Percentiles rank a stretch among this genome's conserved stretches.
phyloP scores from a whole-genome alignment of 23 tunicate species.

The Corella eumyota region DNA sequence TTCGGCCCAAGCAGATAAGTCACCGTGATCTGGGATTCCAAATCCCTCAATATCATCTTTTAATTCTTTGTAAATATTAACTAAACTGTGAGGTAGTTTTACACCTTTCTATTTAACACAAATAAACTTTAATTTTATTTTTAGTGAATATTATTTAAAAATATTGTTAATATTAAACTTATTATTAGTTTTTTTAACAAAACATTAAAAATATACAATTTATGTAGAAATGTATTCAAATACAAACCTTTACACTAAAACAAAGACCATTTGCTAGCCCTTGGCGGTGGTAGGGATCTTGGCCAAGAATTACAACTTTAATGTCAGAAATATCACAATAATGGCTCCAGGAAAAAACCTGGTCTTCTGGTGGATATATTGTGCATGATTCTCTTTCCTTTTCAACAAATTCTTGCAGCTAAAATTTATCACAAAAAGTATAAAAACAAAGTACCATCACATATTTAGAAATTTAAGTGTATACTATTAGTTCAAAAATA shows the following conservation, averaged over 20 bases:
- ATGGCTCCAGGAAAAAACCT: conserved; percentile 40
- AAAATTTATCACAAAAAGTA: no score
- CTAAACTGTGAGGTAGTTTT: conserved; percentile 45
- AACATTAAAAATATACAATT: no score
- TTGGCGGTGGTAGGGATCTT: conserved; percentile 67
- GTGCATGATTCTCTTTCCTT: not conserved
- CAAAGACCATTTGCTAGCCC: conserved; percentile 61
- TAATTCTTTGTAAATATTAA: conserved; percentile 64
- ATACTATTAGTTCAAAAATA: no score
- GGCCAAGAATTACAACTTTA: conserved; percentile 72
- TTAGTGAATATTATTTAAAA: no score
- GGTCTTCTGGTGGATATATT: conserved; percentile 28
- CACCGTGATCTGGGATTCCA: conserved; percentile 71
- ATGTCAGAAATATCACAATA: conserved; percentile 4
- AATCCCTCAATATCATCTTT: conserved; percentile 32
- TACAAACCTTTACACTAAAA: conserved; percentile 48
- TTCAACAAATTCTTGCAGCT: not conserved
- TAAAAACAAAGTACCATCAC: no score
- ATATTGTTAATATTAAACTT: no score
- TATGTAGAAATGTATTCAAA: no score
- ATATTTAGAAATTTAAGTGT: no score
- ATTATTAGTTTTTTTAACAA: no score
- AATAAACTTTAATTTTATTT: no score
- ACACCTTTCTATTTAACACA: conserved; percentile 40
- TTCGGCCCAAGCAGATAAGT: conserved; percentile 77